Percentiles rank a stretch among this genome's conserved stretches.
phyloP scores from a whole-genome alignment of 2,113 vertebrate species.

The Cercocebus atys region DNA sequence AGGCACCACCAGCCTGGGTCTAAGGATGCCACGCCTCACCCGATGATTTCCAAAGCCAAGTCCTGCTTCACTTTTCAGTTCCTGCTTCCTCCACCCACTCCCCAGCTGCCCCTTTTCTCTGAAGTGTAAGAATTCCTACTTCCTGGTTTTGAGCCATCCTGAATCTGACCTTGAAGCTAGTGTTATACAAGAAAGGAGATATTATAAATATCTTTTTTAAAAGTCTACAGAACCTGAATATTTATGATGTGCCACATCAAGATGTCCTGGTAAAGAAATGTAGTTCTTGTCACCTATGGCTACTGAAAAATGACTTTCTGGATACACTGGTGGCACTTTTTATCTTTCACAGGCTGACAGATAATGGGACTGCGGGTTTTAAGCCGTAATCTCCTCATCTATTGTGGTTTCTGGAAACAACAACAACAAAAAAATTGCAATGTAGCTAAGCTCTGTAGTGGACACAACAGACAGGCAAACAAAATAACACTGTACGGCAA shows the following conservation, averaged over 20 bases:
- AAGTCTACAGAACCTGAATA: constrained; percentile 66
- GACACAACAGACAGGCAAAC: not conserved
- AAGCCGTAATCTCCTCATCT: constrained; percentile 60
- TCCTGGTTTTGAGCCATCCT: constrained; percentile 58
- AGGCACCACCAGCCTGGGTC: not conserved
- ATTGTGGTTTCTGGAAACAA: constrained; percentile 36
- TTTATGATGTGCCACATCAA: constrained; percentile 65
- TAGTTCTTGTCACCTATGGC: constrained; percentile 68
- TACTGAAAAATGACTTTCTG: constrained; percentile 77
- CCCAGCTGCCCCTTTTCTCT: constrained; percentile 36
- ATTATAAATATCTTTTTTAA: constrained; percentile 52
- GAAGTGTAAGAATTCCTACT: not conserved
- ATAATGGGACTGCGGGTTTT: constrained; percentile 63
- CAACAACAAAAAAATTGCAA: not conserved
- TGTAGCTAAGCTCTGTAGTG: constrained; percentile 28
- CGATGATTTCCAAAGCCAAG: not conserved
- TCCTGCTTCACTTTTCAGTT: not conserved
- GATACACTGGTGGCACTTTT: constrained; percentile 71
- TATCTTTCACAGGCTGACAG: constrained; percentile 73
- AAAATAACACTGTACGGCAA: not conserved
- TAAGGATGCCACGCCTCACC: not conserved
- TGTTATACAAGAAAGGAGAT: constrained; percentile 53
- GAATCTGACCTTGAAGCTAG: constrained; percentile 59
- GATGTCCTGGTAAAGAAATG: constrained; percentile 74
- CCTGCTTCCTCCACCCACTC: not conserved